phyloP scores from a whole-genome alignment of 2,888 invertebrate species.

The Orthosia gracilis region DNA sequence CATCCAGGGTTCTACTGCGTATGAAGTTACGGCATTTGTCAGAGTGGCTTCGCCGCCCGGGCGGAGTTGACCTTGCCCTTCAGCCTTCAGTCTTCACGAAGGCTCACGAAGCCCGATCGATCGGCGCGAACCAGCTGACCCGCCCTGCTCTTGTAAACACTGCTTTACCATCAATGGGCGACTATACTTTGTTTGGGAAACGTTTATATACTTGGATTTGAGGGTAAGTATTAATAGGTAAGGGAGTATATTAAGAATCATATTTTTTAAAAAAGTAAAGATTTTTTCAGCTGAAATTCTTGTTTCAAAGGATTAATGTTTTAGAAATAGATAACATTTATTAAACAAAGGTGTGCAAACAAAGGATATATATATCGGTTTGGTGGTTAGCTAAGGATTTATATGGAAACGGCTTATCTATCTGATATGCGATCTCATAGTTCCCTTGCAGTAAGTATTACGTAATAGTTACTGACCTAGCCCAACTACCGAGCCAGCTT shows the following conservation, averaged over 20 bases:
- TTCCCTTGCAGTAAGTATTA: conserved; percentile 3
- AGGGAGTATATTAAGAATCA: background rate
- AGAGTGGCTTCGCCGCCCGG: conserved; percentile 58
- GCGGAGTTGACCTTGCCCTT: conserved; percentile 84
- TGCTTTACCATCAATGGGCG: conserved; percentile 60
- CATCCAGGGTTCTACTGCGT: conserved; percentile 60
- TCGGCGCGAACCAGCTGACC: conserved; percentile 81
- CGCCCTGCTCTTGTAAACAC: conserved; percentile 66
- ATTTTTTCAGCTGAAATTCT: background rate
- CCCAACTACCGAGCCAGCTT: conserved; percentile 23
- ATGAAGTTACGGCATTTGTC: conserved; percentile 70
- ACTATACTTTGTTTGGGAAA: conserved; percentile 61
- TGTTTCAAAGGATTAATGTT: conserved; percentile 3
- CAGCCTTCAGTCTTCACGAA: conserved; percentile 72
- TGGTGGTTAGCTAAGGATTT: conserved; percentile 18
- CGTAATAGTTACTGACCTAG: conserved; percentile 40
- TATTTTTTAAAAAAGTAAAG: conserved; percentile 17
- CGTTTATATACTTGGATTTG: conserved; percentile 41
- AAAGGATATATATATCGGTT: background rate
- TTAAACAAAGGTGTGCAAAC: background rate
- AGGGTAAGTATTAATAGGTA: conserved; percentile 30
- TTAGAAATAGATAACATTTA: background rate
- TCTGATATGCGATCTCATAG: conserved; percentile 16
- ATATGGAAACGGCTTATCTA: conserved; percentile 30
- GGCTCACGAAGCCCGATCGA: conserved; percentile 76